Percentiles rank a stretch among this genome's conserved stretches.
Conservation (phyloP, 1,140 invertebrate species). For the Eumaeus atala region DNA sequence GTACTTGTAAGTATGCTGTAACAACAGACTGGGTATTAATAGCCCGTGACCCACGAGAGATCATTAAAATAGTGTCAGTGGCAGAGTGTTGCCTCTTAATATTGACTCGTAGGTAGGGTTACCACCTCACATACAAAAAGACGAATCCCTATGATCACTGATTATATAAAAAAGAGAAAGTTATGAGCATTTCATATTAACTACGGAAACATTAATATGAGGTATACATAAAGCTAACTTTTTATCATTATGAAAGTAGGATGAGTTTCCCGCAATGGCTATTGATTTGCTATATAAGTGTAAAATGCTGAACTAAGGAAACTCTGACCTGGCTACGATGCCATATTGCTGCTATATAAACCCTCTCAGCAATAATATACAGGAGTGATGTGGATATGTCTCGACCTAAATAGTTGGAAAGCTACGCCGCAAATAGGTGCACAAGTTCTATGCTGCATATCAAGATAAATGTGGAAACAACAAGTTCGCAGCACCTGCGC, state of each 20-base stretch:
- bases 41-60: slow-evolving; percentile 1
- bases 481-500: too few species aligned
- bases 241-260: neutral
- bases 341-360: too few species aligned
- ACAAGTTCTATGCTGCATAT: too few species aligned
- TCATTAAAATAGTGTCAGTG: slow-evolving; percentile 9
- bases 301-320: neutral
- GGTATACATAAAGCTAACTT: too few species aligned
- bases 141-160: too few species aligned
- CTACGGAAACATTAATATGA: neutral
- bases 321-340: too few species aligned
- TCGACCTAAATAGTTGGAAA: too few species aligned
- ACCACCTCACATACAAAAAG: too few species aligned
- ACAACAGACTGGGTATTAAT: slow-evolving; percentile 1
- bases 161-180: neutral
- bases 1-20: neutral
- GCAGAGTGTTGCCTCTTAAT: slow-evolving; percentile 1
- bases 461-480: too few species aligned
- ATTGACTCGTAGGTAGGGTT: neutral
- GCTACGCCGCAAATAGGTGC: too few species aligned
- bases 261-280: neutral
- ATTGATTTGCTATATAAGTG: neutral
- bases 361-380: too few species aligned
- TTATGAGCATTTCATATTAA: neutral
- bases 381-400: too few species aligned